phyloP scores from a whole-genome alignment of 2,113 vertebrate genomes.

The Tachycineta bicolor region DNA sequence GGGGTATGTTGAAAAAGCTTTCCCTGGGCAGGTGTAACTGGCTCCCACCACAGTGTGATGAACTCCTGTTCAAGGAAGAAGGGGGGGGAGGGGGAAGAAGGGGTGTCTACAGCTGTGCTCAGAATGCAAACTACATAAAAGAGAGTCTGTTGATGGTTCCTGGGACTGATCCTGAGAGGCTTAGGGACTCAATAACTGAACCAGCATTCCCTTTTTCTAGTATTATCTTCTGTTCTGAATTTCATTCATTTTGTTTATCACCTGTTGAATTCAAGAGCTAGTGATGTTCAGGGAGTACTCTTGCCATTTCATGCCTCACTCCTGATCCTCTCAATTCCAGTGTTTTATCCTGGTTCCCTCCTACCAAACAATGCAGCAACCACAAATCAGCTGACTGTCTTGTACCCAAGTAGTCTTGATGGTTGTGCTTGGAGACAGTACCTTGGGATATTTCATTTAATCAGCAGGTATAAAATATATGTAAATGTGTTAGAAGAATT shows the following conservation, averaged over 20 bases:
- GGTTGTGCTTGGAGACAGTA: background rate
- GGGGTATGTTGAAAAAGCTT: background rate
- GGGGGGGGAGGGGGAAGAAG: background rate
- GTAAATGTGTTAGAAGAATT: background rate
- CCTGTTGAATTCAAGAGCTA: rapidly evolving
- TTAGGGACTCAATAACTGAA: background rate
- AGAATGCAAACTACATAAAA: background rate
- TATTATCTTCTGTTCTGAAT: background rate
- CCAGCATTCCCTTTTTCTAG: background rate
- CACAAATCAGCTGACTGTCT: background rate
- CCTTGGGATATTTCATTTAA: background rate
- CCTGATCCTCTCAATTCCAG: background rate
- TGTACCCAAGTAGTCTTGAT: background rate
- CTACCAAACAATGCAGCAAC: background rate
- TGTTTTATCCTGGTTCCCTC: background rate
- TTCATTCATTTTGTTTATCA: background rate
- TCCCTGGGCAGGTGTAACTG: background rate
- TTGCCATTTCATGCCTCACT: background rate
- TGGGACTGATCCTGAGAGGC: background rate
- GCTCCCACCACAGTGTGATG: background rate
- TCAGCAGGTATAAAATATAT: background rate
- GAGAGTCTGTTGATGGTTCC: background rate
- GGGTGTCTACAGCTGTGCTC: background rate
- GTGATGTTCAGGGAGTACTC: background rate
- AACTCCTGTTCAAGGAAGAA: background rate